Percentiles rank a stretch among this genome's conserved stretches.
These are phyloP conservation scores for Bergia puertoricense DNA, from an alignment of 92 coral and sea anemone genomes.

Conservation along the genomic window DNA sequence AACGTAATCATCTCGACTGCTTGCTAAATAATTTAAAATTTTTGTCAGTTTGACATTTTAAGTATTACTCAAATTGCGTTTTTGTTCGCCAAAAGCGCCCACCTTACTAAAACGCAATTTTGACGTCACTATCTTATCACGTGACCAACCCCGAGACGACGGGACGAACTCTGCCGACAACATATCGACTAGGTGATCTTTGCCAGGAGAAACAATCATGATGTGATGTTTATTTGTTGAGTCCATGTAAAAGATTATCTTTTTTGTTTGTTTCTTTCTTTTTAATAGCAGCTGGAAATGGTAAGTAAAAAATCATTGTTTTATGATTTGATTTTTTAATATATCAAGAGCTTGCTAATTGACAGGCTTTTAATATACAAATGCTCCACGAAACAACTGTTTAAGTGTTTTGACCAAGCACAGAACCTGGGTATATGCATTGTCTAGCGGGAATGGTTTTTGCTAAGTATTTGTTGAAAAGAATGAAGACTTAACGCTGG, in stretches of 20 bases:
- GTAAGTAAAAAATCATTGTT: constrained; percentile 1
- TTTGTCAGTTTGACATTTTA: too few species aligned
- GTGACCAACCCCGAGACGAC: background rate
- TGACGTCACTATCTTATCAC: background rate
- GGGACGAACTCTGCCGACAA: background rate
- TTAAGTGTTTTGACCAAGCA: background rate
- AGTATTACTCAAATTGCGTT: too few species aligned
- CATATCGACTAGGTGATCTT: background rate
- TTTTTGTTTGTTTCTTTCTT: background rate
- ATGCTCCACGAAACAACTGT: background rate
- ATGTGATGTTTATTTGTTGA: background rate
- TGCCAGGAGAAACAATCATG: background rate
- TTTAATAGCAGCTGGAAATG: background rate
- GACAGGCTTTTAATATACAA: too few species aligned
- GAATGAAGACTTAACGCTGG: background rate
- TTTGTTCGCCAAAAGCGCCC: too few species aligned
- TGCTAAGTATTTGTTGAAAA: too few species aligned
- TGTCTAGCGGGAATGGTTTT: background rate
- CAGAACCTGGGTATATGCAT: background rate
- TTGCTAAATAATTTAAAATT: too few species aligned
- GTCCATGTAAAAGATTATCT: background rate
- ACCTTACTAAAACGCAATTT: too few species aligned
- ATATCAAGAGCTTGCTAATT: background rate
- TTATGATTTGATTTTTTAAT: too few species aligned
- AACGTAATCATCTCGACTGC: too few species aligned